These are phyloP conservation scores for Andrena dorsata DNA, from an alignment of 2,888 invertebrate species.

Conservation along the genomic window DNA sequence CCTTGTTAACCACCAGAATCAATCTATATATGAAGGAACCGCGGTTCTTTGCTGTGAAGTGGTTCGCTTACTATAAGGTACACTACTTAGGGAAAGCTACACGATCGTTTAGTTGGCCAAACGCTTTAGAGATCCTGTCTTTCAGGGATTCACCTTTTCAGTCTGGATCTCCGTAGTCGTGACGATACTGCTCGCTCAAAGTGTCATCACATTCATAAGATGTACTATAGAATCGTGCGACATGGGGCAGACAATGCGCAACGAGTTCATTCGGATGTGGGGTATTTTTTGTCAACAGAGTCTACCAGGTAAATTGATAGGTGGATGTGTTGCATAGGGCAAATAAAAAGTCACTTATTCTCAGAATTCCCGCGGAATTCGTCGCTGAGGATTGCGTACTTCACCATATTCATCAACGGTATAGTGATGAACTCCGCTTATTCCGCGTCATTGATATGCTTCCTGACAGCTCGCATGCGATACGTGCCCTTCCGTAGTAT, in stretches of 20 bases:
- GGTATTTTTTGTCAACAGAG: constrained; percentile 79
- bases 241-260: constrained; percentile 31
- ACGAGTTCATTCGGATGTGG: constrained; percentile 70
- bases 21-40: constrained; percentile 58
- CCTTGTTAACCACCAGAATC: constrained; percentile 53
- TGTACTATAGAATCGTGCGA: not conserved
- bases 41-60: constrained; percentile 45
- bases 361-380: constrained; percentile 39
- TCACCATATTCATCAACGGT: constrained; percentile 67
- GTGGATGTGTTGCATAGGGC: not conserved
- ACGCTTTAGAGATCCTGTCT: not conserved
- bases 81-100: not conserved
- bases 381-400: constrained; percentile 49
- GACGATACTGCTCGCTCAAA: constrained; percentile 40
- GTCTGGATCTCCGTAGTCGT: constrained; percentile 64
- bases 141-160: constrained; percentile 41
- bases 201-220: constrained; percentile 62
- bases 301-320: constrained; percentile 65
- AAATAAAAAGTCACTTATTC: not conserved
- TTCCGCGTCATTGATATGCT: constrained; percentile 75
- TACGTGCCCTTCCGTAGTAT: constrained; percentile 72
- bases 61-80: constrained; percentile 72
- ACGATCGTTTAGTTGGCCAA: not conserved
- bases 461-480: constrained; percentile 60
- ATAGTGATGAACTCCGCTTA: constrained; percentile 73